Evolutionary conservation across 1,140 invertebrate genomes (phyloP), one percentile per base, ranked within the genome.

Genomic region (Papilio dardanus): DNA sequence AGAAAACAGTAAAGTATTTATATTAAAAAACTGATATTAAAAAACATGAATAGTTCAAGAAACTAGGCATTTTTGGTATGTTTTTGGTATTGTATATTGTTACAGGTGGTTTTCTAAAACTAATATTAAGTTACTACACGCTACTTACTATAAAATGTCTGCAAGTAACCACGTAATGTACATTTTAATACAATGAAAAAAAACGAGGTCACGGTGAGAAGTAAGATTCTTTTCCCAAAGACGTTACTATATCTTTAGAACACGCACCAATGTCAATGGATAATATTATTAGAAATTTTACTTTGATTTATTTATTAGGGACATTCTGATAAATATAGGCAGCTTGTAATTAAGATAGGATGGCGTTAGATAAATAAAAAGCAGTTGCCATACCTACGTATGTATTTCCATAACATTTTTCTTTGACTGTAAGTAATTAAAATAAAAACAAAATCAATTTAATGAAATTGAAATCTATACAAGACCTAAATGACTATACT

Each of bases 381-480:
- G 21, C 76, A 37, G 21, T 31, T 75, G 75, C 19, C 86, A 89
- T 92, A 92, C 91, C 91, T 91, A 91, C 83, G 82, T 76, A 92
- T 86, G 75, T 84, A 86, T 69, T 86, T 83, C 88, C 87, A 88
- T 67, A 92, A 88, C 79, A 92, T 86, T 86, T 91, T 91, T 82
- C 85, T 92, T 86, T 92, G 86, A 85, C 89, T 92, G 89, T 86
- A 77, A 79, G 77, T 50, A 87, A 83, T 75, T 83, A 77, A 74
- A 75, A 58, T n/a, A n/a, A n/a, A n/a, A n/a, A n/a, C n/a, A 3
- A 78, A 79, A 75, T 73, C 14, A 33, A 30, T 21, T 33, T n/a
- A 42, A 69, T 66, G 54, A 76, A 58, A 79, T 75, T 71, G 58
- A 24, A 71, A 33, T 24, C 67, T 58, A 76, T 65, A 78, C 50